Base-by-base conservation (phyloP, 2,113 vertebrate genomes). In the Xyliphius kryptos region DNA sequence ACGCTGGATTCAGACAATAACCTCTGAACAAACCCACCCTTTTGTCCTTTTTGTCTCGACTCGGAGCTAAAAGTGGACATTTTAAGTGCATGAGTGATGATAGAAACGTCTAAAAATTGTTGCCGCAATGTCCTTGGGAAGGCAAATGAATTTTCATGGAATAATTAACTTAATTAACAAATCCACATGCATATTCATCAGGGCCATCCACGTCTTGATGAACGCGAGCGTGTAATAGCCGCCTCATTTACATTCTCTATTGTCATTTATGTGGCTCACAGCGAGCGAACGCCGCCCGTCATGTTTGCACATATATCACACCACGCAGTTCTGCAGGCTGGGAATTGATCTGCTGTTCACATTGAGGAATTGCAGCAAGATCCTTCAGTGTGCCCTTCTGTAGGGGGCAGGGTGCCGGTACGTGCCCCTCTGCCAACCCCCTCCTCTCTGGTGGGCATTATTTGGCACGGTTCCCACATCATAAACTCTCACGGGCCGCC, bases 141-240 rank as follows among this genome's bases (percentile, higher is more conserved):
- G 94, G 97, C 92, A 87, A 97, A 97, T 97, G 95, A 88, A 97
- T 97, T 98, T 98, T 97, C 93, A 92, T 92, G 94, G 95, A 98
- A 97, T 98, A 97, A 98, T 97, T 97, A 98, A 98, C 92, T 97
- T 98, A 97, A 98, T 98, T 98, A 98, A 98, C 94, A 97, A 98
- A 98, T 97, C 97, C 91, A 88, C 94, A 97, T 98, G 93, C 94
- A 98, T 97, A 98, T 97, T 98, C 95, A 98, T 98, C 94, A 98
- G 93, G 93, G 91, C 94, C 94, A 97, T 95, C 95, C 91, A 95
- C 96, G 94, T 97, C 95, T 95, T 97, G 95, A 98, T 97, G 95
- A 97, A 93, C 92, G 91, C 91, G 92, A 90, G 81, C 76, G 91
- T 93, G 94, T 97, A 97, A 98, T 97, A 98, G 95, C 95, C 91